phyloP scores from a whole-genome alignment of 1,140 invertebrate genomes.

The Drosophila eugracilis region DNA sequence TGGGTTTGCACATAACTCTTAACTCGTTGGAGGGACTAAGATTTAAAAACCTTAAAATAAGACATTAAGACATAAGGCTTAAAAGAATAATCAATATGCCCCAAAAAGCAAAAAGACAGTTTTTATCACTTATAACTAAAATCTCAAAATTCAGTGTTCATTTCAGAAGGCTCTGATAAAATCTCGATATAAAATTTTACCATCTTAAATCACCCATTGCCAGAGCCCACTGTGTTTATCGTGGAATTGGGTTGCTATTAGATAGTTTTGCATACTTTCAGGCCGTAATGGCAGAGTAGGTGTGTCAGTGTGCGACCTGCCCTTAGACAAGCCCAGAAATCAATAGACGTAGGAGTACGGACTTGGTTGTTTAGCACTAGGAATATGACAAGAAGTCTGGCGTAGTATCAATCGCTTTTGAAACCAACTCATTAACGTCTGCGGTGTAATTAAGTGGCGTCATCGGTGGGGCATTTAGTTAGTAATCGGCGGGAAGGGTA shows the following conservation, averaged over 20 bases:
- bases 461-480: conserved; percentile 12
- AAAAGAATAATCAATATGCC: too few relatives aligned
- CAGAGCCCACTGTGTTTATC: conserved; percentile 23
- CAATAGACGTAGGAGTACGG: conserved; percentile 30
- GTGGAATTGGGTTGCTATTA: conserved; percentile 7
- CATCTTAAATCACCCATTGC: too few relatives aligned
- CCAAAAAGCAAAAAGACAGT: too few relatives aligned
- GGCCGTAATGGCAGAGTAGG: conserved; percentile 14
- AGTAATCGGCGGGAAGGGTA: conserved; percentile 9
- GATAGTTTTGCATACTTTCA: conserved; percentile 55
- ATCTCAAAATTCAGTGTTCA: too few relatives aligned
- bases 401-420: too few relatives aligned
- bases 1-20: background rate
- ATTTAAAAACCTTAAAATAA: too few relatives aligned
- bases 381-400: conserved; percentile 6
- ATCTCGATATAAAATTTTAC: too few relatives aligned
- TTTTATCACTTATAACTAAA: too few relatives aligned
- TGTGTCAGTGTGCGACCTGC: conserved; percentile 19
- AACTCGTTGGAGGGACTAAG: too few relatives aligned
- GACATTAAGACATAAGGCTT: too few relatives aligned
- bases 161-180: too few relatives aligned
- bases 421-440: conserved; percentile 47
- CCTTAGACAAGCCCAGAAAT: conserved; percentile 46
- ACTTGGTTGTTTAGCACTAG: conserved; percentile 14
- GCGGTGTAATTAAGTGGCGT: conserved; percentile 49